Evolutionary conservation across 2,113 vertebrate species (phyloP).

Genomic region (Coturnix japonica): DNA sequence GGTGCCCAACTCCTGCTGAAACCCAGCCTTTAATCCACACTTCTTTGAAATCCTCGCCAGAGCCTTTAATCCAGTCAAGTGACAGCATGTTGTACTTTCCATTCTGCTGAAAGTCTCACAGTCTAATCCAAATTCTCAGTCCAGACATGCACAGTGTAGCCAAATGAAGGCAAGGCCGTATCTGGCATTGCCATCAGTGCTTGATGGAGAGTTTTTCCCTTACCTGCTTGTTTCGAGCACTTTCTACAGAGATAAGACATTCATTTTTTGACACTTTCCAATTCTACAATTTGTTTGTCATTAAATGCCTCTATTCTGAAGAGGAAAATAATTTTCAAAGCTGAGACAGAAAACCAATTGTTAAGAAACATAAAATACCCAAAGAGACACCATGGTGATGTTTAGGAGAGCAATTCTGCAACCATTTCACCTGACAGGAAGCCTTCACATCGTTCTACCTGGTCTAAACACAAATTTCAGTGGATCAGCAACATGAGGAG

Average conservation of each 20-base stretch:
- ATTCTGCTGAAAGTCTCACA: not conserved
- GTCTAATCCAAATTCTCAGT: not conserved
- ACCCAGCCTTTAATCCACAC: not conserved
- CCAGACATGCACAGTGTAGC: not conserved
- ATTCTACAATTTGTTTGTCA: not conserved
- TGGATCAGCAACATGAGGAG: not conserved
- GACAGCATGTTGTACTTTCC: slow-evolving; percentile 7
- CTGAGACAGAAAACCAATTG: not conserved
- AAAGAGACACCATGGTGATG: not conserved
- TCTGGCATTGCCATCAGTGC: not conserved
- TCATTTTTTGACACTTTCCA: not conserved
- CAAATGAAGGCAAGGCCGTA: not conserved
- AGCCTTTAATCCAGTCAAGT: slow-evolving; percentile 31
- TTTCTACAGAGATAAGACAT: not conserved
- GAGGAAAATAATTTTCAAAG: not conserved
- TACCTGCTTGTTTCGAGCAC: not conserved
- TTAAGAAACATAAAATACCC: not conserved
- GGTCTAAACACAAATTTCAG: not conserved
- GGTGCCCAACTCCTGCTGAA: not conserved
- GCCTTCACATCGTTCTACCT: not conserved
- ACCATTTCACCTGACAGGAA: not conserved
- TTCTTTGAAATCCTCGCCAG: slow-evolving; percentile 55
- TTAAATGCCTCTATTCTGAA: not conserved
- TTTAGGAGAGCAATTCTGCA: not conserved
- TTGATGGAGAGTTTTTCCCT: not conserved